Evolutionary conservation across 2,888 invertebrate genomes (phyloP).

Genomic region (Encarsia formosa): DNA sequence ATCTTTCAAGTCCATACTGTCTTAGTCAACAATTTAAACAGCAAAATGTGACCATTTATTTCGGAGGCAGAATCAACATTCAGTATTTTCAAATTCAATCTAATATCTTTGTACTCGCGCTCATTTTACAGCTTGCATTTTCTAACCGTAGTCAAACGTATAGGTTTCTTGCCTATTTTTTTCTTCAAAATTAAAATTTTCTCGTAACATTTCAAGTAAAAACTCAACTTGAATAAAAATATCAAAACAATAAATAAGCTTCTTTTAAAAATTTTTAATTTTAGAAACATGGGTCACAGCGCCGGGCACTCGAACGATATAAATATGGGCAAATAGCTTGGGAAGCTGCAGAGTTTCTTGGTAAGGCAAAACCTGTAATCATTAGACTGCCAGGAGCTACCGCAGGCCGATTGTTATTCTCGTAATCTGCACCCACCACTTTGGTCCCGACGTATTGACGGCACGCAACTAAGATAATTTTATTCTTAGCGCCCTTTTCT

Average conservation of each 20-base stretch:
- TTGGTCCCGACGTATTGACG: constrained; percentile 51
- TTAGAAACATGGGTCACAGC: too few species aligned
- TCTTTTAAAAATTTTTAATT: not conserved
- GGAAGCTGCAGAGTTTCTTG: constrained; percentile 31
- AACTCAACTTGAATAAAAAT: not conserved
- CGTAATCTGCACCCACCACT: constrained; percentile 51
- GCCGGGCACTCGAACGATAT: constrained; percentile 32
- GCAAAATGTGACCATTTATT: too few species aligned
- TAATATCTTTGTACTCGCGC: too few species aligned
- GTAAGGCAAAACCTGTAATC: constrained; percentile 48
- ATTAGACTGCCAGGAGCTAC: constrained; percentile 50
- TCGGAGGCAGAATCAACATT: too few species aligned
- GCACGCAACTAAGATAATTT: constrained; percentile 43
- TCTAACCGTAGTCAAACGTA: too few species aligned
- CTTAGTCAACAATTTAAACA: too few species aligned
- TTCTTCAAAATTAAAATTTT: not conserved
- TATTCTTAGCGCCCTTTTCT: constrained; percentile 19
- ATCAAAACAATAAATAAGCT: not conserved
- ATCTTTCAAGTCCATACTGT: too few species aligned
- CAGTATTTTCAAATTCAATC: too few species aligned
- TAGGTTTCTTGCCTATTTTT: not conserved
- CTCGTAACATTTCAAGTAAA: not conserved
- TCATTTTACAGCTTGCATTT: too few species aligned
- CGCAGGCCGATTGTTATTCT: constrained; percentile 50
- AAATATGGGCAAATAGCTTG: constrained; percentile 37